Evolutionary conservation across 2,888 invertebrate genomes (phyloP).

Genomic region (Stenurella melanura): DNA sequence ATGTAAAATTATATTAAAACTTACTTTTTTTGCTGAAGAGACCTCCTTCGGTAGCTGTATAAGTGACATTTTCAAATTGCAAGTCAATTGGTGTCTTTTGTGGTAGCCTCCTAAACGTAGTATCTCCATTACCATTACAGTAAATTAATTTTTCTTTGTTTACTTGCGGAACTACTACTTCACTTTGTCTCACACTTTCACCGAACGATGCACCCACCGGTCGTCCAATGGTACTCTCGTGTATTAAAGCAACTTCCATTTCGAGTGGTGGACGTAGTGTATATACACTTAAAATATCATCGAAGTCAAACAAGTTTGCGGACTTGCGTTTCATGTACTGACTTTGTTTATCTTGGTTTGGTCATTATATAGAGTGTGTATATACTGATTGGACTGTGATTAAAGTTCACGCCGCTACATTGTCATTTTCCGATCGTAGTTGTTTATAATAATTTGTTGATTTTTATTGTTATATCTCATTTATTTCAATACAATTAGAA

Average conservation of each 20-base stretch:
- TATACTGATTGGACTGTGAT: slow-evolving; percentile 62
- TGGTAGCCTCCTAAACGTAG: slow-evolving; percentile 56
- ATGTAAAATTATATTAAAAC: background rate
- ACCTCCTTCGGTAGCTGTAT: slow-evolving; percentile 82
- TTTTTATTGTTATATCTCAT: slow-evolving; percentile 22
- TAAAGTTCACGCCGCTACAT: slow-evolving; percentile 62
- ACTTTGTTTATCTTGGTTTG: slow-evolving; percentile 57
- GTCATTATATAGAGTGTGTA: slow-evolving; percentile 66
- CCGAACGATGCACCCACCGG: background rate
- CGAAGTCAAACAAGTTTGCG: slow-evolving; percentile 18
- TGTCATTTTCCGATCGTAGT: slow-evolving; percentile 21
- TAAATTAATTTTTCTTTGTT: slow-evolving; percentile 24
- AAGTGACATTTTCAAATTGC: slow-evolving; percentile 83
- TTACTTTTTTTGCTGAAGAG: slow-evolving; percentile 52
- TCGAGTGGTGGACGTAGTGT: background rate
- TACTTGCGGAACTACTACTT: background rate
- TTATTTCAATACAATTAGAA: slow-evolving; percentile 22
- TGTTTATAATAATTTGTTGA: slow-evolving; percentile 12
- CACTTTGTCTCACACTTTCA: slow-evolving; percentile 23
- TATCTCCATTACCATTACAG: slow-evolving; percentile 14
- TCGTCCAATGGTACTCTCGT: slow-evolving; percentile 32
- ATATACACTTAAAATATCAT: slow-evolving; percentile 14
- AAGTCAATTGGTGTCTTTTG: slow-evolving; percentile 76
- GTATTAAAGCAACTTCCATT: slow-evolving; percentile 31
- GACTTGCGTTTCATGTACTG: slow-evolving; percentile 39